phyloP scores from a whole-genome alignment of 2,888 invertebrate species.

The Metalampra italica region DNA sequence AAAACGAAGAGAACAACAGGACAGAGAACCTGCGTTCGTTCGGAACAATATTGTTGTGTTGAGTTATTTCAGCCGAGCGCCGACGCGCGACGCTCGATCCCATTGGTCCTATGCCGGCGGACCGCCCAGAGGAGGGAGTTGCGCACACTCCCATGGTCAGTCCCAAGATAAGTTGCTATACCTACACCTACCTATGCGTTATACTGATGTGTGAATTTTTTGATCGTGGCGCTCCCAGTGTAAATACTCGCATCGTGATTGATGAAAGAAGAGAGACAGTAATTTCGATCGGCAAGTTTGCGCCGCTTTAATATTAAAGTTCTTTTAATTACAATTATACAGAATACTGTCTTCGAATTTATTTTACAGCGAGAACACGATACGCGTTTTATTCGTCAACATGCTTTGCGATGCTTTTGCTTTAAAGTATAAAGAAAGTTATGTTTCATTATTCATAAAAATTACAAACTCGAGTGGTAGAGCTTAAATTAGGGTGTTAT shows the following conservation, averaged over 20 bases:
- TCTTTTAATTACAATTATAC: no score
- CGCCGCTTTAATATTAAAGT: no score
- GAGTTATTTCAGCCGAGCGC: slow-evolving; percentile 59
- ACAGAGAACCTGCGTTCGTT: slow-evolving; percentile 31
- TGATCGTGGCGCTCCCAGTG: slow-evolving; percentile 76
- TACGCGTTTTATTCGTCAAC: slow-evolving; percentile 10
- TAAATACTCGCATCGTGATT: slow-evolving; percentile 77
- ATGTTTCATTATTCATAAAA: no score
- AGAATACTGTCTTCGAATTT: no score
- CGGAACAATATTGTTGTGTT: slow-evolving; percentile 39
- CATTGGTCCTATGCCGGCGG: slow-evolving; percentile 68
- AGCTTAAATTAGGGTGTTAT: no score
- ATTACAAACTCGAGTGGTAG: no score
- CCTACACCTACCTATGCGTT: slow-evolving; percentile 45
- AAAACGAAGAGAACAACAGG: slow-evolving; percentile 7
- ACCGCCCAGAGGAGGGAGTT: slow-evolving; percentile 75
- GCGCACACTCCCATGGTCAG: slow-evolving; percentile 69
- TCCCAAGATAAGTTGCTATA: slow-evolving; percentile 79
- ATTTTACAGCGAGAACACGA: no score
- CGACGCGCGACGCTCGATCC: slow-evolving; percentile 77
- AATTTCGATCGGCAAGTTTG: slow-evolving; percentile 69
- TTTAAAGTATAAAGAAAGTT: neutral
- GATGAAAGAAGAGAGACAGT: slow-evolving; percentile 72
- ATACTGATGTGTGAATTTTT: slow-evolving; percentile 79
- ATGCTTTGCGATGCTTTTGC: neutral